Conservation (phyloP, 64 coral and sea anemone species). For the Stichodactyla mertensii region DNA sequence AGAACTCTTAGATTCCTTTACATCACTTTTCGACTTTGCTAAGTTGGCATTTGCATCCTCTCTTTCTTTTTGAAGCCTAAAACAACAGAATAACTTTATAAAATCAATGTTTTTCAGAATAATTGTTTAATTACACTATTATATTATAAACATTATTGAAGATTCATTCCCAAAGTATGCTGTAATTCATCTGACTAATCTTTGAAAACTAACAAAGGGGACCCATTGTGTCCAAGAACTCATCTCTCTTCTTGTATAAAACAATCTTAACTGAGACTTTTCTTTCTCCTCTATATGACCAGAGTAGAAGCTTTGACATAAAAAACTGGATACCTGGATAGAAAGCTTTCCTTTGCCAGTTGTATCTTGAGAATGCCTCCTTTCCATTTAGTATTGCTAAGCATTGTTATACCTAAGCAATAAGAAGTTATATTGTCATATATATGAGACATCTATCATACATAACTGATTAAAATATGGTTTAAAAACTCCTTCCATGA, state of each 20-base stretch:
- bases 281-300: too few relatives aligned
- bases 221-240: too few relatives aligned
- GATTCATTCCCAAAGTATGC: too few relatives aligned
- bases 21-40: not conserved
- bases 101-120: not conserved
- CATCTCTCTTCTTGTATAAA: too few relatives aligned
- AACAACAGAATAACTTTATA: not conserved
- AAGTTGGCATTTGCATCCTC: slow-evolving; percentile 13
- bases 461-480: not conserved
- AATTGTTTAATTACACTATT: not conserved
- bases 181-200: too few relatives aligned
- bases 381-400: slow-evolving; percentile 86
- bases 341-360: slow-evolving; percentile 75
- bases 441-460: not conserved
- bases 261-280: too few relatives aligned
- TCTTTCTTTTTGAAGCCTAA: slow-evolving; percentile 61
- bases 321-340: slow-evolving; percentile 47
- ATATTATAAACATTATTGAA: too few relatives aligned
- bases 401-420: slow-evolving; percentile 53
- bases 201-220: too few relatives aligned
- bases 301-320: too few relatives aligned
- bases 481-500: too few relatives aligned
- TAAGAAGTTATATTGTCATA: not conserved
- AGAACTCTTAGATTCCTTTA: not conserved
- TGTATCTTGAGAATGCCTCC: slow-evolving; percentile 77